phyloP scores from a whole-genome alignment of 2,888 invertebrate species.

The Teinopalpus imperialis region DNA sequence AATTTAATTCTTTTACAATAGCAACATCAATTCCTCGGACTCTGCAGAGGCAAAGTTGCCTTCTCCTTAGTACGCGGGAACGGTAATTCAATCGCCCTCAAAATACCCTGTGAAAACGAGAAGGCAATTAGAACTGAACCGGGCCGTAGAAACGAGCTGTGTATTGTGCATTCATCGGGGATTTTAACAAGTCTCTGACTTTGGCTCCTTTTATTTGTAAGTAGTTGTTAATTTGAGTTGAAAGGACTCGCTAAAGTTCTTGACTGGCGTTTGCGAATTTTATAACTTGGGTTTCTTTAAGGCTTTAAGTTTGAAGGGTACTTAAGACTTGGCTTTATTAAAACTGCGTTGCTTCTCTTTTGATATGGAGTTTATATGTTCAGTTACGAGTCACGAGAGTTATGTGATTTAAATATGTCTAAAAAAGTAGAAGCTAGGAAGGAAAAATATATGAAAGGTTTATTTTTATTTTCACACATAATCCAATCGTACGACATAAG shows the following conservation, averaged over 20 bases:
- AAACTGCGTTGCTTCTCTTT: background rate
- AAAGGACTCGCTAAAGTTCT: conserved; percentile 10
- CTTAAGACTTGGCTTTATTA: conserved; percentile 1
- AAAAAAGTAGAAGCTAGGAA: too few species aligned
- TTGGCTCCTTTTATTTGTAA: conserved; percentile 9
- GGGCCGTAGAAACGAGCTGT: conserved; percentile 6
- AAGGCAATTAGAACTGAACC: conserved; percentile 36
- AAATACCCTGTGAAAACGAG: conserved; percentile 30
- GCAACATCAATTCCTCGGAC: conserved; percentile 1
- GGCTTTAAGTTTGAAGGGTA: background rate
- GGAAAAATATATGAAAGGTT: too few species aligned
- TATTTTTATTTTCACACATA: too few species aligned
- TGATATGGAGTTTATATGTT: background rate
- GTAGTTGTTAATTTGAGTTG: conserved; percentile 23
- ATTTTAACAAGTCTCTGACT: conserved; percentile 7
- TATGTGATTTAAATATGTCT: too few species aligned
- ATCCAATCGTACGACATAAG: too few species aligned
- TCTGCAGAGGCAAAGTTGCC: conserved; percentile 26
- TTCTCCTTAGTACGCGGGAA: conserved; percentile 30
- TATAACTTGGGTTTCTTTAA: conserved; percentile 7
- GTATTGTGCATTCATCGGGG: conserved; percentile 23
- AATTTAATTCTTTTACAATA: conserved; percentile 11
- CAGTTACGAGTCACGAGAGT: too few species aligned
- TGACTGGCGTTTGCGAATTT: conserved; percentile 15
- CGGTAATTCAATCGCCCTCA: conserved; percentile 35